These are phyloP conservation scores for Malurus elegans DNA, from an alignment of 2,113 vertebrate species.

Conservation along the genomic window DNA sequence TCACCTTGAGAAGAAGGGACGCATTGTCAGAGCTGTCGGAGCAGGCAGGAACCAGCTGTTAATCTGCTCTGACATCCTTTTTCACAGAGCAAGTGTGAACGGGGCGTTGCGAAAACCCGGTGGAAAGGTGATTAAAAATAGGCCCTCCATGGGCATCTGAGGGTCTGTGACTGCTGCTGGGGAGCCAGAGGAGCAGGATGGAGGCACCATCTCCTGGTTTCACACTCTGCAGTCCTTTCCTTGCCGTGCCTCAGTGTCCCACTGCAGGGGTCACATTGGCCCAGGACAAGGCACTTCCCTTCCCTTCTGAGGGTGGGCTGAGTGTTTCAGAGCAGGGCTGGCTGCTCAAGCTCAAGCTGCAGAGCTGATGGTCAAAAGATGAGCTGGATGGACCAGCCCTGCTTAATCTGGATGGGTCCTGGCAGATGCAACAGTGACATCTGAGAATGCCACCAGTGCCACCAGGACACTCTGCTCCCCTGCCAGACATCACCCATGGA, in stretches of 20 bases:
- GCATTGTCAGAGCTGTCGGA: conserved; percentile 58
- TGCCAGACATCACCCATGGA: neutral
- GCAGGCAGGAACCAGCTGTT: conserved; percentile 68
- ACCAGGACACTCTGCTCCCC: neutral
- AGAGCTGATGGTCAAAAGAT: neutral
- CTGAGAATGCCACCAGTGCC: neutral
- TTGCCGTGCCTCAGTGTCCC: neutral
- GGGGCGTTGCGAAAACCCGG: neutral
- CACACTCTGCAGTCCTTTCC: neutral
- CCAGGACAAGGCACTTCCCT: neutral
- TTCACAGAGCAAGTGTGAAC: conserved; percentile 51
- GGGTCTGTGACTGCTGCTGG: neutral
- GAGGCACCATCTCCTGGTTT: neutral
- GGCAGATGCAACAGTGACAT: neutral
- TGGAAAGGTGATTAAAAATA: conserved; percentile 42
- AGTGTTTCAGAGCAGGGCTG: neutral
- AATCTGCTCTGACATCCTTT: conserved; percentile 60
- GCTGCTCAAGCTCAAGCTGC: neutral
- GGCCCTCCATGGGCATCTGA: neutral
- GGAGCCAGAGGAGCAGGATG: neutral
- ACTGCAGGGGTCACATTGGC: neutral
- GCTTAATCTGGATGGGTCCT: neutral
- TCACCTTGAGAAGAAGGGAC: conserved; percentile 68
- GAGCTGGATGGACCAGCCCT: neutral
- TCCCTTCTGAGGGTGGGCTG: neutral